These are phyloP conservation scores for Danio choprae DNA, from an alignment of 2,797 vertebrate genomes.

Conservation along the genomic window DNA sequence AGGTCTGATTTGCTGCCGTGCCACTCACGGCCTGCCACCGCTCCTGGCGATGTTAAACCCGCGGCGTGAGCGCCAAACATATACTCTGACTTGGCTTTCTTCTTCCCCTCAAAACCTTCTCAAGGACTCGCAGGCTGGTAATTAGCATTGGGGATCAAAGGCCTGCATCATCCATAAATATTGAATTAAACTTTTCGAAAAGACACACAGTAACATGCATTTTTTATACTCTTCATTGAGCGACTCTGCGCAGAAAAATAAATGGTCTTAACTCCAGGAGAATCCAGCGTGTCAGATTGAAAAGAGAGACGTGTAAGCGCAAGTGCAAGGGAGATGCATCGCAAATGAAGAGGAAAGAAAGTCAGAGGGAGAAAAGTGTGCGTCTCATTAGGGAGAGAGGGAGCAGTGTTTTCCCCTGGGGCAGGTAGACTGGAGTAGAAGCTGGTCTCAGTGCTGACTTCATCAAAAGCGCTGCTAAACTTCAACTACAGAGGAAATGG, in stretches of 20 bases:
- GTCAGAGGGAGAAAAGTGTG: slow-evolving; percentile 43
- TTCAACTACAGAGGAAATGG: slow-evolving; percentile 36
- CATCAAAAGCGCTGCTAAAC: slow-evolving; percentile 53
- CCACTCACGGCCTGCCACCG: slow-evolving; percentile 24
- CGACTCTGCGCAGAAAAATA: slow-evolving; percentile 34
- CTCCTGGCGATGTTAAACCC: slow-evolving; percentile 12
- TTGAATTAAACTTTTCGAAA: slow-evolving; percentile 61
- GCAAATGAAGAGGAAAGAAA: slow-evolving; percentile 47
- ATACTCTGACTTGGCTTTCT: slow-evolving; percentile 57
- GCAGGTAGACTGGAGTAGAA: slow-evolving; percentile 55
- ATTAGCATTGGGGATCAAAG: slow-evolving; percentile 72
- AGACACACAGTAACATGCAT: slow-evolving; percentile 31
- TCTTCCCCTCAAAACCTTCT: slow-evolving; percentile 63
- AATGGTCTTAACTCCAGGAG: slow-evolving; percentile 13
- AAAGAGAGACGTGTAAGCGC: slow-evolving; percentile 27
- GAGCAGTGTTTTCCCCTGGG: slow-evolving; percentile 63
- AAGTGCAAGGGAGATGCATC: slow-evolving; percentile 35
- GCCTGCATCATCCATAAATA: slow-evolving; percentile 68
- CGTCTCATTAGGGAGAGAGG: slow-evolving; percentile 72
- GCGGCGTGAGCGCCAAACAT: slow-evolving; percentile 20
- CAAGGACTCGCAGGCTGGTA: slow-evolving; percentile 68
- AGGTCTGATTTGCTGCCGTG: slow-evolving; percentile 34
- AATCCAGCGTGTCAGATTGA: slow-evolving; percentile 39
- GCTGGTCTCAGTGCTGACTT: slow-evolving; percentile 47
- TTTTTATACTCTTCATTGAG: slow-evolving; percentile 43